Evolutionary conservation across 2,113 vertebrate species (phyloP).

Genomic region (Microtus montanus): DNA sequence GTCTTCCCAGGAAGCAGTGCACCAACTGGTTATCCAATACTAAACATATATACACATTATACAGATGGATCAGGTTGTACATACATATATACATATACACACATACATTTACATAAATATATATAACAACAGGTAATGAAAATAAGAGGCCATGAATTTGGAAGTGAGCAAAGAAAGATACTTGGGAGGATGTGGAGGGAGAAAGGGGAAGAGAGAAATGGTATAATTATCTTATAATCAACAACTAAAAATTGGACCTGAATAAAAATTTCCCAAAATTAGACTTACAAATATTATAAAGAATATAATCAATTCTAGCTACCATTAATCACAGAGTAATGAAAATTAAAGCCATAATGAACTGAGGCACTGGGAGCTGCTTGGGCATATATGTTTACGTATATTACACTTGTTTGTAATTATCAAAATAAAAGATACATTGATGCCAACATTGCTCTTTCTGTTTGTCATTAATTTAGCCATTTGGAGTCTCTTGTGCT

Average conservation of each 20-base stretch:
- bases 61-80: neutral
- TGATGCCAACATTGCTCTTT: neutral
- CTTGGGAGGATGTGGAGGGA: neutral
- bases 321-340: neutral
- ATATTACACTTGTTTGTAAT: neutral
- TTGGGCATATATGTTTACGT: no score
- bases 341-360: neutral
- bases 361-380: no score
- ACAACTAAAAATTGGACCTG: neutral
- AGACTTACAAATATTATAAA: neutral
- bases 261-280: neutral
- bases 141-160: neutral
- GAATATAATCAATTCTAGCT: neutral
- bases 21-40: neutral
- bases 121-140: neutral
- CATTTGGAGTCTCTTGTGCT: neutral
- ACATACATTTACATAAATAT: neutral
- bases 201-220: neutral
- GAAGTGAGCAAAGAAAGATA: neutral
- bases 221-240: neutral
- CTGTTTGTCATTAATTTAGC: neutral
- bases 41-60: neutral
- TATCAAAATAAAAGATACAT: neutral
- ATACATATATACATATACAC: neutral
- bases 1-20: neutral